phyloP scores from a whole-genome alignment of 2,888 invertebrate species.

The Perizoma flavofasciatum region DNA sequence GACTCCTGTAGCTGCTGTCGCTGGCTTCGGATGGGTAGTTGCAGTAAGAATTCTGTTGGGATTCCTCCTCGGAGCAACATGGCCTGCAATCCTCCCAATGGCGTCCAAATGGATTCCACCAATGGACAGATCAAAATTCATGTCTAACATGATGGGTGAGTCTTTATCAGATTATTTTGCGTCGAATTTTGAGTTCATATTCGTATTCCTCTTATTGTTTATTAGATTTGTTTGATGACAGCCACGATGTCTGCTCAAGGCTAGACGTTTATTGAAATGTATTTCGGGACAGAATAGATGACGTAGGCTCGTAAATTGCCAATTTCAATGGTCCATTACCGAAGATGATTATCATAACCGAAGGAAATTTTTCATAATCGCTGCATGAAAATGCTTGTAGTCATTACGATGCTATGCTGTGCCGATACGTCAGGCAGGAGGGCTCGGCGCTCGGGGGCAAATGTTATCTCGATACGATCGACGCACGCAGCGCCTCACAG shows the following conservation, averaged over 20 bases:
- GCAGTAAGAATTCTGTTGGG: conserved; percentile 89
- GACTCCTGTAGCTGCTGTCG: conserved; percentile 89
- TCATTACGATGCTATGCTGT: conserved; percentile 29
- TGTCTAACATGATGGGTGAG: conserved; percentile 95
- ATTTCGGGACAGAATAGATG: conserved; percentile 27
- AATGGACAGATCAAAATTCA: conserved; percentile 95
- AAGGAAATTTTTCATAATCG: conserved; percentile 45
- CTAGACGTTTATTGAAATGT: conserved; percentile 21
- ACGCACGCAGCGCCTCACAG: conserved; percentile 1
- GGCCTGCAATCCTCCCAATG: conserved; percentile 97
- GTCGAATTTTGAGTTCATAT: conserved; percentile 13
- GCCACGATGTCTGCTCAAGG: conserved; percentile 2
- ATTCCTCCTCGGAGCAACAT: conserved; percentile 93
- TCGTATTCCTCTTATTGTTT: conserved; percentile 25
- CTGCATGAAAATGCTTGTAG: conserved; percentile 29
- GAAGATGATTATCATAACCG: conserved; percentile 60
- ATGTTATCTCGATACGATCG: conserved; percentile 44
- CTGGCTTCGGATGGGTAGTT: conserved; percentile 88
- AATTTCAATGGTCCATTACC: conserved; percentile 38
- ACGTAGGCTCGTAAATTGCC: conserved; percentile 40
- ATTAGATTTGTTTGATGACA: conserved; percentile 17
- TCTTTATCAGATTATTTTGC: conserved; percentile 35
- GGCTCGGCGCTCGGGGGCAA: conserved; percentile 44
- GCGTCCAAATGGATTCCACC: conserved; percentile 98
- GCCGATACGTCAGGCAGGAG: conserved; percentile 44